Conservation (phyloP, 37 sponge, comb jelly and placozoan genomes). For the Cladorhizidae sp. region DNA sequence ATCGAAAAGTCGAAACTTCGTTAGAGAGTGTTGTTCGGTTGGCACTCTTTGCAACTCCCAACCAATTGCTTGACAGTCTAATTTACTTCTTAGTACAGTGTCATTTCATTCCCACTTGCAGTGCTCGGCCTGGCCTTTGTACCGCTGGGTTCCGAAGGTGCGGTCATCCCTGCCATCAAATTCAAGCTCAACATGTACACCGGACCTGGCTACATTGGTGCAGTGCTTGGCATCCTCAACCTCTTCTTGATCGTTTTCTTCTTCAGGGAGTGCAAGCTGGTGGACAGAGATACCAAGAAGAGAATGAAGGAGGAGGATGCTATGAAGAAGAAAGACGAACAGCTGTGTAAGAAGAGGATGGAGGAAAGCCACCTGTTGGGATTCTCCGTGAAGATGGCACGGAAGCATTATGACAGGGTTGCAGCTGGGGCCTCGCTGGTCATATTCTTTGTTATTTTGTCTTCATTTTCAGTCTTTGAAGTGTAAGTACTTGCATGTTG, state of each 20-base stretch:
- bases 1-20: too few relatives aligned
- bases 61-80: too few relatives aligned
- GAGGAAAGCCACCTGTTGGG: not conserved
- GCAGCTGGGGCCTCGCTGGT: slow-evolving; percentile 46
- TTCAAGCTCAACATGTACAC: slow-evolving; percentile 75
- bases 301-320: not conserved
- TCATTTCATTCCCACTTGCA: slow-evolving; percentile 7
- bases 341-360: not conserved
- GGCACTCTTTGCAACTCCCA: too few relatives aligned
- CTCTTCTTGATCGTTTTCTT: slow-evolving; percentile 54
- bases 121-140: slow-evolving; percentile 79
- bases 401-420: slow-evolving; percentile 21
- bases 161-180: slow-evolving; percentile 40
- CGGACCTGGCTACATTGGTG: slow-evolving; percentile 81
- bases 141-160: slow-evolving; percentile 59
- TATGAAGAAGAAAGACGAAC: not conserved
- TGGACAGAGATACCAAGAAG: not conserved
- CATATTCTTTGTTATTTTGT: slow-evolving; percentile 77
- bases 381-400: too few relatives aligned
- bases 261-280: slow-evolving; percentile 62
- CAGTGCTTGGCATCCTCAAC: slow-evolving; percentile 72
- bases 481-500: slow-evolving; percentile 60
- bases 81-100: too few relatives aligned
- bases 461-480: slow-evolving; percentile 79
- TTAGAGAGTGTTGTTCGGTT: too few relatives aligned